Evolutionary conservation across 2,113 vertebrate species (phyloP), one percentile per base, ranked within the genome.

Genomic region (mouse (Mus musculus)): DNA sequence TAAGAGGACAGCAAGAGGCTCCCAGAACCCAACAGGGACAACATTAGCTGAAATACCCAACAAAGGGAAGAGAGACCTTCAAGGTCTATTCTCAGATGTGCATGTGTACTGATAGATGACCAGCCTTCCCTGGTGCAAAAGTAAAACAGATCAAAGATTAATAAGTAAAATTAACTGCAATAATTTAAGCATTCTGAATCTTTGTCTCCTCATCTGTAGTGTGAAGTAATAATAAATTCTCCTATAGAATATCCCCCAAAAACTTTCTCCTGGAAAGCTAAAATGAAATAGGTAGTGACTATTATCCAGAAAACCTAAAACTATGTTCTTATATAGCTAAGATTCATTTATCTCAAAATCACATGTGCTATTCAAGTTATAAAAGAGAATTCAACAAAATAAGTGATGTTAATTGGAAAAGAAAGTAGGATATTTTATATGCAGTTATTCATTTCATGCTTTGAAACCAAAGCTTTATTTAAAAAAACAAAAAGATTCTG

Each of bases 381-480:
- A 71, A 91, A 80, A 85, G 46, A 88, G 7, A 69, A 89, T 84
- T 96, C 46, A 92, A 81, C 20, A 96, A n/a, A 90, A 20, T 46
- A 61, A 56, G 20, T 77, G 22, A 89, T 39, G 33, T 88, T 76
- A 77, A 54, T n/a, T 91, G 91, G 95, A 17, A 85, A 59, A 88
- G 28, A 93, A 93, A 92, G 39, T 28, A 93, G 4, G 19, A 76
- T 86, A 46, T 36, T 33, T 88, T 77, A 14, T 26, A 90, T 26
- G 67, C 59, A 82, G 36, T 88, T 81, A 90, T 72, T 42, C 19
- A 89, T 87, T 82, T 91, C 75, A 80, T 86, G 65, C 46, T 89
- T 89, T n/a, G 80, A 89, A 89, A 96, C 0, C 54, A 87, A 97
- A 95, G 61, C 24, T 93, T 96, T 88, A 88, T 85, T 78, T 42